A percentile compares a stretch with the other conserved stretches of the same genome.
phyloP scores from a whole-genome alignment of 2,113 vertebrate genomes.

The Scopus umbretta region DNA sequence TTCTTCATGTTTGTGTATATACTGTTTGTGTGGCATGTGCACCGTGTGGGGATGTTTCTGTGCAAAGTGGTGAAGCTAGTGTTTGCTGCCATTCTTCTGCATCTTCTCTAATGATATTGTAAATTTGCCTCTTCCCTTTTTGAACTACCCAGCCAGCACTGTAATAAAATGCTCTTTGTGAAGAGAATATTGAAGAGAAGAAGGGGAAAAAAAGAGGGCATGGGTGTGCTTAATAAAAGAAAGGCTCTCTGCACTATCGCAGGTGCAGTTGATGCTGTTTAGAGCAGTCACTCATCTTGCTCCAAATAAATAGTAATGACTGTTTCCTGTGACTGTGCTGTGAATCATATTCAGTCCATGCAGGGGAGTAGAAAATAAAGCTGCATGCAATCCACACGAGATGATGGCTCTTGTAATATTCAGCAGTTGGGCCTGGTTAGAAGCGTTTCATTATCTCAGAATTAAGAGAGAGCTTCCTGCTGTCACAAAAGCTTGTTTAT shows the following conservation, averaged over 20 bases:
- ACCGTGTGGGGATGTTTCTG: neutral
- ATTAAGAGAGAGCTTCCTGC: slow-evolving; percentile 67
- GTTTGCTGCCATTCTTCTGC: neutral
- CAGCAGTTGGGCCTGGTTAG: slow-evolving; percentile 48
- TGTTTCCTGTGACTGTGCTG: slow-evolving; percentile 55
- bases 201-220: neutral
- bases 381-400: slow-evolving; percentile 37
- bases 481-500: slow-evolving; percentile 66
- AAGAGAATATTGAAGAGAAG: slow-evolving; percentile 42
- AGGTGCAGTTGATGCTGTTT: slow-evolving; percentile 48
- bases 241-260: neutral
- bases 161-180: slow-evolving; percentile 37
- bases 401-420: slow-evolving; percentile 55
- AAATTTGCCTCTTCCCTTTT: slow-evolving; percentile 30
- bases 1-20: neutral
- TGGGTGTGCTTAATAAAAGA: slow-evolving; percentile 27
- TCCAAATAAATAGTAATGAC: slow-evolving; percentile 62
- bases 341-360: slow-evolving; percentile 52
- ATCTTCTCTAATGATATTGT: neutral
- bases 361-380: slow-evolving; percentile 55
- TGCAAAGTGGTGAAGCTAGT: neutral
- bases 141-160: neutral
- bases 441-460: slow-evolving; percentile 64
- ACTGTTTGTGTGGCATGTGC: neutral
- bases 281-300: slow-evolving; percentile 39